These are phyloP conservation scores for Chelonia mydas DNA, from an alignment of 2,797 vertebrate species.

Conservation along the genomic window DNA sequence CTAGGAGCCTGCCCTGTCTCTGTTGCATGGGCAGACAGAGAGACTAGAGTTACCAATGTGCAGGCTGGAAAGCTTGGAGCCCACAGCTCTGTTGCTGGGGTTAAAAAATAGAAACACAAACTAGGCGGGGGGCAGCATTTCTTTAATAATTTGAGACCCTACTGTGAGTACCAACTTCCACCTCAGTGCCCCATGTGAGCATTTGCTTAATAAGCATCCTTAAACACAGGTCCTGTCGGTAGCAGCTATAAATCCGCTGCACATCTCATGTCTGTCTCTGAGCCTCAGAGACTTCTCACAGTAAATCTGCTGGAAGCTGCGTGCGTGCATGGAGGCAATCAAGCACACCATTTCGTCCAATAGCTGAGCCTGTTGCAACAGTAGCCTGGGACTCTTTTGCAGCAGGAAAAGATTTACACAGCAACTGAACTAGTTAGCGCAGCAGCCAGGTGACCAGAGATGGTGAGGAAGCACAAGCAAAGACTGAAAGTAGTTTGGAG, in stretches of 20 bases:
- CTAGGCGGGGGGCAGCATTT: background rate
- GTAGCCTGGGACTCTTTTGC: background rate
- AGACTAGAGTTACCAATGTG: background rate
- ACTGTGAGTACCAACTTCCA: background rate
- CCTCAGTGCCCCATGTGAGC: background rate
- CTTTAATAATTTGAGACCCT: background rate
- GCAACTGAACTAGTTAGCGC: background rate
- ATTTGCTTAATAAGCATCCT: background rate
- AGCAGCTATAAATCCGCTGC: background rate
- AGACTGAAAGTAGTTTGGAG: background rate
- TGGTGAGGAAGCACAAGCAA: background rate
- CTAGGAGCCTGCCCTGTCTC: slow-evolving; percentile 31
- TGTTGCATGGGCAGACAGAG: slow-evolving; percentile 17
- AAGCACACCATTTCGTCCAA: background rate
- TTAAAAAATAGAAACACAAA: background rate
- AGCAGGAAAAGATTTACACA: background rate
- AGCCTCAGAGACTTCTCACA: background rate
- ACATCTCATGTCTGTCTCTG: background rate
- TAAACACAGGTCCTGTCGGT: background rate
- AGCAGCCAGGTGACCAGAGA: background rate
- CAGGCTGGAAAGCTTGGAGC: background rate
- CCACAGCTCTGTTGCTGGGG: background rate
- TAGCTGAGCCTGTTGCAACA: background rate
- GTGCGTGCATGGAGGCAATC: background rate
- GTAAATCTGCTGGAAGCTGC: background rate